Conservation (phyloP, 2,113 vertebrate species). For the Calypte anna region DNA sequence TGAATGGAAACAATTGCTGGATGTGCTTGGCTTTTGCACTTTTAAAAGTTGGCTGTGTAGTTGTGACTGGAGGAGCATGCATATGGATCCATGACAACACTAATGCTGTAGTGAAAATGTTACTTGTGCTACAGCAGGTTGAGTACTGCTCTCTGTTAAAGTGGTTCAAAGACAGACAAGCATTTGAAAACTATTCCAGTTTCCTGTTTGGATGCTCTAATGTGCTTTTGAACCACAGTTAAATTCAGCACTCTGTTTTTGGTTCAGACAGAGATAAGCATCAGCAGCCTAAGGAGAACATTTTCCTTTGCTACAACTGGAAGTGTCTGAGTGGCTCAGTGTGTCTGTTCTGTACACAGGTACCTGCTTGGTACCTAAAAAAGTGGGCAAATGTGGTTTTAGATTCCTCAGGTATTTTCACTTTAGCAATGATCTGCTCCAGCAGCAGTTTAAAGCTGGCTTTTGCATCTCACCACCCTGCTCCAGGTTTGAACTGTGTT, state of each 20-base stretch:
- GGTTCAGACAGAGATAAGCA: conserved; percentile 43
- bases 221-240: not conserved
- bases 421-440: not conserved
- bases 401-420: not conserved
- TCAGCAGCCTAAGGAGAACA: not conserved
- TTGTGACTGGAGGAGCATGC: not conserved
- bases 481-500: not conserved
- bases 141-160: not conserved
- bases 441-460: not conserved
- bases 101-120: not conserved
- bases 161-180: not conserved
- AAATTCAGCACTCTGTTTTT: not conserved
- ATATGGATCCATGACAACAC: not conserved
- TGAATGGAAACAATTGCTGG: conserved; percentile 54
- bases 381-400: not conserved
- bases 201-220: conserved; percentile 18
- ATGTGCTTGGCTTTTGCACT: conserved; percentile 32
- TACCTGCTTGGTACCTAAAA: not conserved
- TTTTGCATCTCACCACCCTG: not conserved
- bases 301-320: conserved; percentile 2
- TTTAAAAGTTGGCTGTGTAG: not conserved
- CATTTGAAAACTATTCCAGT: not conserved
- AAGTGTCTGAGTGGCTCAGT: not conserved
- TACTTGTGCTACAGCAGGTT: not conserved
- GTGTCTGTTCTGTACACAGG: not conserved